Evolutionary conservation across 2,113 vertebrate genomes (phyloP).

Genomic region (Lampris incognitus): DNA sequence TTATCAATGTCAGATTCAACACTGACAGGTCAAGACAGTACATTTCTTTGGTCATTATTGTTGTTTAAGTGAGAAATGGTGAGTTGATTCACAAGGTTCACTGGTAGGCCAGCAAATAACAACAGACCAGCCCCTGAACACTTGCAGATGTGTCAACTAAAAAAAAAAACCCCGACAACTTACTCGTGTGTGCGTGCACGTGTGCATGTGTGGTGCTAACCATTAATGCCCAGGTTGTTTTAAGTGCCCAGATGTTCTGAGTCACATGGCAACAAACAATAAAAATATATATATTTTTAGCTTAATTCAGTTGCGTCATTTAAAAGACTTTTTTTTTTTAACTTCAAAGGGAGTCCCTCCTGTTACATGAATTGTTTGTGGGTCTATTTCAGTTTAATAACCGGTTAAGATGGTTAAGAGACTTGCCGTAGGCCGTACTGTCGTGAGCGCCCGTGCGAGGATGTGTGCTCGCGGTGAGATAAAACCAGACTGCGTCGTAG

Average conservation of each 20-base stretch:
- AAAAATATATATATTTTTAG: not conserved
- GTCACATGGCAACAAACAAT: conserved; percentile 11
- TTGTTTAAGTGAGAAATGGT: not conserved
- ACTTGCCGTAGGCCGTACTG: conserved; percentile 27
- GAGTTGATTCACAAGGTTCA: conserved; percentile 37
- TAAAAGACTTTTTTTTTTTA: conserved; percentile 13
- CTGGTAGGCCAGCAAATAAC: conserved; percentile 37
- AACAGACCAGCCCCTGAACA: conserved; percentile 51
- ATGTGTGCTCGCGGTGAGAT: conserved; percentile 39
- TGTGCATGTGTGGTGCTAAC: conserved; percentile 8
- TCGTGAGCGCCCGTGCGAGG: not conserved
- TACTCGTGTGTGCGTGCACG: conserved; percentile 10
- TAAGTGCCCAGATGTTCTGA: conserved; percentile 17
- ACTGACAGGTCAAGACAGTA: conserved; percentile 8
- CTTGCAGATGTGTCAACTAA: conserved; percentile 38
- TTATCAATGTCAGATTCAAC: conserved; percentile 10
- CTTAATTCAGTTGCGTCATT: not conserved
- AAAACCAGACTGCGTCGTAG: conserved; percentile 14
- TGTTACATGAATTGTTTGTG: conserved; percentile 27
- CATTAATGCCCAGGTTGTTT: conserved; percentile 12
- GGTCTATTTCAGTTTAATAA: conserved; percentile 25
- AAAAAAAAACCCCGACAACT: conserved; percentile 20
- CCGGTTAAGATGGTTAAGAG: conserved; percentile 14
- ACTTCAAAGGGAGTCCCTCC: conserved; percentile 42
- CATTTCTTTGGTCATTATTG: conserved; percentile 25